These are phyloP conservation scores for Australoheros facetus DNA, from an alignment of 2,797 vertebrate species.

Conservation along the genomic window DNA sequence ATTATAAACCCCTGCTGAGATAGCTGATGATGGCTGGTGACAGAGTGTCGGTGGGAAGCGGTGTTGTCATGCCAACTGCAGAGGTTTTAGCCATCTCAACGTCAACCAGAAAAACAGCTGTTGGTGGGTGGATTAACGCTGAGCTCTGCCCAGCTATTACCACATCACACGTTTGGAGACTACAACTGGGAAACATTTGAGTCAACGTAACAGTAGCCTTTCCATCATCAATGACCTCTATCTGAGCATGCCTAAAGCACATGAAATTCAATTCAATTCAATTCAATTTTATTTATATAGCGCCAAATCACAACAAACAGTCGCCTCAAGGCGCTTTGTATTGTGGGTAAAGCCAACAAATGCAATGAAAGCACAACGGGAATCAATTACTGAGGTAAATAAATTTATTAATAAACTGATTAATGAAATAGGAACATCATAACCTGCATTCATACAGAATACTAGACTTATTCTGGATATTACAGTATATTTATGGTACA, in stretches of 20 bases:
- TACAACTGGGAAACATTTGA: constrained; percentile 7
- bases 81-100: constrained; percentile 22
- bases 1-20: constrained; percentile 41
- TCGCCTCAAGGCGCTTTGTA: too few relatives aligned
- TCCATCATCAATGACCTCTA: background rate
- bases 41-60: constrained; percentile 27
- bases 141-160: background rate
- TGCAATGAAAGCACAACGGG: background rate
- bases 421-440: constrained; percentile 50
- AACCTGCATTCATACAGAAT: constrained; percentile 46
- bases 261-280: too few relatives aligned
- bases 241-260: background rate
- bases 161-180: background rate
- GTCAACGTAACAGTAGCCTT: background rate
- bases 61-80: constrained; percentile 48
- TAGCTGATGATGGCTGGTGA: constrained; percentile 23
- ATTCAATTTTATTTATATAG: too few relatives aligned
- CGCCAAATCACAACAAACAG: too few relatives aligned
- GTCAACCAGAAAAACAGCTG: constrained; percentile 51
- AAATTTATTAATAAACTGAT: constrained; percentile 73
- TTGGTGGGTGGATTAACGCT: constrained; percentile 46
- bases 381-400: constrained; percentile 46
- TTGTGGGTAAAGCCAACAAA: too few relatives aligned
- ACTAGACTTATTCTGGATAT: constrained; percentile 46
- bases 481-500: constrained; percentile 37